Evolutionary conservation across 2,888 invertebrate genomes (phyloP).

Genomic region (Cephus pulcher): DNA sequence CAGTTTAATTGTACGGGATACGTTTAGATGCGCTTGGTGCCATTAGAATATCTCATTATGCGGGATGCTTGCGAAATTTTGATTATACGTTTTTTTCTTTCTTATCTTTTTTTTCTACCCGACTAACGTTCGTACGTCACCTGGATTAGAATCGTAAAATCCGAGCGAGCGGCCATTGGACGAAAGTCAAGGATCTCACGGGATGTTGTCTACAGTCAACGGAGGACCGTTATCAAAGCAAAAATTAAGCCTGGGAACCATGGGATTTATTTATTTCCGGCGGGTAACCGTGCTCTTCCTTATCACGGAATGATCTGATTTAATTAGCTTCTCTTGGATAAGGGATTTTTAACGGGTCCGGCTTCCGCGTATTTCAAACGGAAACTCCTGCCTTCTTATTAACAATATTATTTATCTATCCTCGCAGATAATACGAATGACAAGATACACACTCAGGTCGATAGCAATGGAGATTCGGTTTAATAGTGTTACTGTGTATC

Average conservation of each 20-base stretch:
- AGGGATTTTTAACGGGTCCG: conserved; percentile 6
- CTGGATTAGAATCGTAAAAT: not conserved
- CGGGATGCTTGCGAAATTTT: not conserved
- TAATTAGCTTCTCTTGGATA: conserved; percentile 5
- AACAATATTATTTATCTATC: not conserved
- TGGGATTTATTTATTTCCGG: conserved; percentile 1
- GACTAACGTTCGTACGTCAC: not conserved
- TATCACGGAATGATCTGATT: not conserved
- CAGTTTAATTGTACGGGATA: conserved; percentile 47
- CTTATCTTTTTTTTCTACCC: not conserved
- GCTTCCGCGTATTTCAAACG: not conserved
- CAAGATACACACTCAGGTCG: not conserved
- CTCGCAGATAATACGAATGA: not conserved
- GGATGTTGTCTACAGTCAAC: not conserved
- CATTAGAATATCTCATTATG: conserved; percentile 17
- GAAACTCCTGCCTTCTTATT: not conserved
- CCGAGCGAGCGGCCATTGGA: not conserved
- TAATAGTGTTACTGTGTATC: not conserved
- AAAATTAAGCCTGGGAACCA: conserved; percentile 6
- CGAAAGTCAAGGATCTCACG: conserved; percentile 1
- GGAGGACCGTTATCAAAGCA: conserved; percentile 1
- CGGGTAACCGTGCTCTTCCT: not conserved
- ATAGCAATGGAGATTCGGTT: not conserved
- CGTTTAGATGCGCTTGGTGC: conserved; percentile 43
- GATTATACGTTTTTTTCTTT: not conserved